Evolutionary conservation across 2,113 vertebrate species (phyloP), one percentile per base, ranked within the genome.

Genomic region (Albula glossodonta): DNA sequence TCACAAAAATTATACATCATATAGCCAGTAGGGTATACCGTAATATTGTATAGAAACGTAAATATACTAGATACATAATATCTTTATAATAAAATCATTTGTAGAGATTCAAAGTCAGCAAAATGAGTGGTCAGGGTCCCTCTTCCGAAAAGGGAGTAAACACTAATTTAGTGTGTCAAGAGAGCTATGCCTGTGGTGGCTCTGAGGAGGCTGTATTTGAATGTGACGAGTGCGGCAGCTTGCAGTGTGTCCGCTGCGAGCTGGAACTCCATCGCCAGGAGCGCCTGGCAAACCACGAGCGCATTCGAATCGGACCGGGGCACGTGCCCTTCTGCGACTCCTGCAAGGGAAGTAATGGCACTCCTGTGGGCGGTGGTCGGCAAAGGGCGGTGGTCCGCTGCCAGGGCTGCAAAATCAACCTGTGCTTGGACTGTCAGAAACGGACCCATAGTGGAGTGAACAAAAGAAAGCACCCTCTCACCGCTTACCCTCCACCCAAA

Each of bases 111-210:
- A 79, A 49, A 66, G 41, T 80, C 41, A 51, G 74, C 60, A 87
- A 94, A 70, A 99, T 99, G 98, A 99, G 97, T 22, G 94, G 95
- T 50, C 96, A 96, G 87, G 94, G 96, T 6, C 91, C 94, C 82
- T 92, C 94, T n/a, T 91, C 81, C 13, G 97, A 98, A 87, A 97
- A 96, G 87, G 96, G 94, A n/a, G 93, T 96, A 88, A 97, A 93
- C 89, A 94, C 96, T 0, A 89, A 90, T 0, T 94, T 97, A 1
- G 90, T 97, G 81, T 99, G 98, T 91, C 98, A 99, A 93, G 98
- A 99, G 89, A 99, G 97, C 90, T 99, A 98, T 10, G 97, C 97
- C 53, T 99, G 98, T 66, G 97, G 97, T 1, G 98, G 98, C 17
- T 94, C 96, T 0, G 97, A 98, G 0, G 97, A 98, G 90, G 98